Base-by-base conservation (phyloP, 2,888 invertebrate genomes). In the Allygus modestus region DNA sequence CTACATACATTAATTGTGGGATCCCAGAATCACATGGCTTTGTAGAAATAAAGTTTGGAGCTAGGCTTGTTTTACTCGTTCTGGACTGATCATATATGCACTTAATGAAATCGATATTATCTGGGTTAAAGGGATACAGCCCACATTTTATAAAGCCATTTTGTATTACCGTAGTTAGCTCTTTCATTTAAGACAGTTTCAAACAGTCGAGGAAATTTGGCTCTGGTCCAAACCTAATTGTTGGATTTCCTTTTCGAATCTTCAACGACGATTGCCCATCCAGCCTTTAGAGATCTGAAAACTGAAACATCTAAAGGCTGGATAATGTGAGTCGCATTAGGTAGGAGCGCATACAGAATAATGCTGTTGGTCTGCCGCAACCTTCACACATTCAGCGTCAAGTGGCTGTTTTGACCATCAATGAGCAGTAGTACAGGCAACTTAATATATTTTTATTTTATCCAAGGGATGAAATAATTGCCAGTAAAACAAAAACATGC, bases 271-370 rank as follows among this genome's bases (percentile, higher is more conserved):
- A 17, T 77, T 43, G 23, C 17, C 77, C 77, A 77, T 28, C 77
- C 77, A 15, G 77, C 77, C 51, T 77, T 77, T 77, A 77, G 51
- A 23, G 77, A 4, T 20, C 77, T 43, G 20, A 77, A 77, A 17
- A 77, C 77, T 7, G 77, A n/a, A 1, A 77, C 77, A 23, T 77
- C 77, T 51, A 77, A 77, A n/a, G 46, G 77, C 51, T 77, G 46
- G 20, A 77, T 77, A 15, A 73, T 73, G 41, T 77, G 77, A 12
- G 77, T 77, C 15, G 77, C 77, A 77, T 77, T 77, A 9, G 77
- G 77, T 51, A 77, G 37, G 11, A 77, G 31, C 5, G 41, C 77
- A 46, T 46, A 77, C 23, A 77, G 23, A 46, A 43, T 43, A 43
- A 77, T 77, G 23, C 46, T 9, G 23, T 77, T 77, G 26, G 77